These are phyloP conservation scores for Trinorchestia longiramus DNA, from an alignment of 1,140 invertebrate genomes.

Conservation along the genomic window DNA sequence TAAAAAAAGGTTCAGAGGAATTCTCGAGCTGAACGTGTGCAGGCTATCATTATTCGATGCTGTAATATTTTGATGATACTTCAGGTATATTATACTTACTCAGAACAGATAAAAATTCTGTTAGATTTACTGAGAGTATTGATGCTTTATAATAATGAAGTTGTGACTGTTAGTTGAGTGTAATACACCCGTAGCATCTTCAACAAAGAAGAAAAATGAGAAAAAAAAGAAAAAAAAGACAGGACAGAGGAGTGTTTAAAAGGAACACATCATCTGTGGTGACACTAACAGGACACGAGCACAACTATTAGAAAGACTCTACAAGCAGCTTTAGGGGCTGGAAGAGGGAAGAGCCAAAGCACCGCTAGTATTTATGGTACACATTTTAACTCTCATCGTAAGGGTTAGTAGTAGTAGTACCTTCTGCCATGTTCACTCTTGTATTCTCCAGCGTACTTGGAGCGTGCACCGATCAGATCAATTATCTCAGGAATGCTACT, in stretches of 20 bases:
- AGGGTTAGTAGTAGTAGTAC: conserved; percentile 74
- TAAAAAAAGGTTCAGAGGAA: not conserved
- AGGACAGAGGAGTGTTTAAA: conserved; percentile 44
- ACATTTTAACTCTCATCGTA: conserved; percentile 14
- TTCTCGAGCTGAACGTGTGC: not conserved
- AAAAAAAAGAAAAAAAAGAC: not conserved
- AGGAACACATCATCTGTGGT: not conserved
- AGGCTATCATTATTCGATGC: not conserved
- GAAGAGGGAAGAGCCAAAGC: conserved; percentile 34
- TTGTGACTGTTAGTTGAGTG: not conserved
- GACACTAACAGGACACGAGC: conserved; percentile 29
- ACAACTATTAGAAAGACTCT: conserved; percentile 14
- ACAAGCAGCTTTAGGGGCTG: conserved; percentile 31
- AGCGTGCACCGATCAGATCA: conserved; percentile 97
- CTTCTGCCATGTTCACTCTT: conserved; percentile 98
- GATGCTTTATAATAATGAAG: not conserved
- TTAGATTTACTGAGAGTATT: not conserved
- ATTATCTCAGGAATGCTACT: conserved; percentile 99
- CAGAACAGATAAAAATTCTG: not conserved
- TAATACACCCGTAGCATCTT: not conserved
- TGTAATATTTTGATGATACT: not conserved
- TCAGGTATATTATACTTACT: not conserved
- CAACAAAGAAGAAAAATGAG: not conserved
- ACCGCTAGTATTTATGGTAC: conserved; percentile 45
- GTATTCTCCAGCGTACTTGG: conserved; percentile 97